Evolutionary conservation across 2,888 invertebrate genomes (phyloP).

Genomic region (Ectemnius cavifrons): DNA sequence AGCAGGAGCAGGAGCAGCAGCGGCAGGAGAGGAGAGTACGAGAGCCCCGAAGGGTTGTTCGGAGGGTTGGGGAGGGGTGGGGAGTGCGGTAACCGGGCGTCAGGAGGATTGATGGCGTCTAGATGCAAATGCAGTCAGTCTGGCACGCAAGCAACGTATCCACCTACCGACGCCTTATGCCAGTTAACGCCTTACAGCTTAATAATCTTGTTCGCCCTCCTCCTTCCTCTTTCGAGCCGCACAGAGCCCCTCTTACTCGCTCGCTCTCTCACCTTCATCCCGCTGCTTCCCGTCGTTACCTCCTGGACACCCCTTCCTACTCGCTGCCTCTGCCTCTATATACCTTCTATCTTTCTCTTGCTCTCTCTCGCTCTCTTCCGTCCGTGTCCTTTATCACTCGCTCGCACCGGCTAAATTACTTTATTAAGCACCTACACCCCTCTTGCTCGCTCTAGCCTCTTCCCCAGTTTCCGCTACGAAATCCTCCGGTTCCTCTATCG

Average conservation of each 20-base stretch:
- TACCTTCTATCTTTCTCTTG: no score
- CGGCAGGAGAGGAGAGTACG: conserved; percentile 40
- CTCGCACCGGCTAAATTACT: conserved; percentile 65
- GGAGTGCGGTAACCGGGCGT: conserved; percentile 72
- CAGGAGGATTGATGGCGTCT: conserved; percentile 78
- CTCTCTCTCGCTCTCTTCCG: conserved; percentile 17
- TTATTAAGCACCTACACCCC: conserved; percentile 60
- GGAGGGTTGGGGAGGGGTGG: conserved; percentile 40
- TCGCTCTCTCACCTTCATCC: conserved; percentile 27
- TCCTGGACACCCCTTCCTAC: conserved; percentile 44
- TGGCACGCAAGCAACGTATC: conserved; percentile 76
- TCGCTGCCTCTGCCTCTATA: conserved; percentile 16
- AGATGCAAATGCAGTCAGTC: conserved; percentile 77
- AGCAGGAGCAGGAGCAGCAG: conserved; percentile 8
- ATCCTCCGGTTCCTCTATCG: no score
- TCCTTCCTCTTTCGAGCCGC: conserved; percentile 27
- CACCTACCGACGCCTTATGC: conserved; percentile 77
- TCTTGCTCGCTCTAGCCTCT: conserved; percentile 48
- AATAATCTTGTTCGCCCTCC: conserved; percentile 74
- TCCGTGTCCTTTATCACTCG: conserved; percentile 52
- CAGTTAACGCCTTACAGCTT: conserved; percentile 78
- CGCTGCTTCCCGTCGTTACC: conserved; percentile 29
- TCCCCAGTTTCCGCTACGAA: no score
- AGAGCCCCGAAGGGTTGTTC: conserved; percentile 34
- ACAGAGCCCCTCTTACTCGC: conserved; percentile 13